Percentiles rank a stretch among this genome's conserved stretches.
Conservation (phyloP, 2,113 vertebrate genomes). For the Dipodomys stephensi region DNA sequence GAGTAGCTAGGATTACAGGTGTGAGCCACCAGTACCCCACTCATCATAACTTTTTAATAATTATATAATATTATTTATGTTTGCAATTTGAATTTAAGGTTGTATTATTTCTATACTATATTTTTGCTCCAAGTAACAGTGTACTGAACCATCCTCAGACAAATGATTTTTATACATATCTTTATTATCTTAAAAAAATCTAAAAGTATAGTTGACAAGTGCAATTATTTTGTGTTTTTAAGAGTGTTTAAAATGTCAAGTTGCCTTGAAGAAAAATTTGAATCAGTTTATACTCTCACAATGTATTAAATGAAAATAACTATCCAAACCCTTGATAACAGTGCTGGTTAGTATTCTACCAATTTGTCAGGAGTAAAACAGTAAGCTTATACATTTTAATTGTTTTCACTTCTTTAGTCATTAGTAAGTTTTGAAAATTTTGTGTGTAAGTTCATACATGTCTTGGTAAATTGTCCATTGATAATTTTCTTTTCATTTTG, state of each 20-base stretch:
- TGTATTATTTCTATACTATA: not conserved
- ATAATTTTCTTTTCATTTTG: slow-evolving; percentile 42
- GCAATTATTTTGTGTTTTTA: slow-evolving; percentile 37
- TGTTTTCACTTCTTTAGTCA: not conserved
- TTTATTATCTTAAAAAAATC: slow-evolving; percentile 22
- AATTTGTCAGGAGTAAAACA: not conserved
- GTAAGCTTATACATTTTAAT: not conserved
- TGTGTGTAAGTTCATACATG: not conserved
- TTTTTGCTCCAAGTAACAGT: not conserved
- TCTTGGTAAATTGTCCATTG: not conserved
- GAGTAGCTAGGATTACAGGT: no score
- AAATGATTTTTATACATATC: not conserved
- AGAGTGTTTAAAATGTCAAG: not conserved
- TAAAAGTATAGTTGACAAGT: not conserved
- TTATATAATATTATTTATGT: not conserved
- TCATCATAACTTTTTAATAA: not conserved
- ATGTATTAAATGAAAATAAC: slow-evolving; percentile 28
- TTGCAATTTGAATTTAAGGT: slow-evolving; percentile 7
- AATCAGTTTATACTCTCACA: slow-evolving; percentile 12
- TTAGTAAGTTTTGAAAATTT: slow-evolving; percentile 26
- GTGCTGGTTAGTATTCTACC: not conserved
- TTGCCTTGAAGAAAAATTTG: not conserved
- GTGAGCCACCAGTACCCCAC: no score
- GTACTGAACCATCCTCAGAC: not conserved
- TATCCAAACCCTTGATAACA: not conserved